A percentile compares a stretch with the other conserved stretches of the same genome.
These are phyloP conservation scores for Syngnathus rostellatus DNA, from an alignment of 2,797 vertebrate genomes.

Conservation along the genomic window DNA sequence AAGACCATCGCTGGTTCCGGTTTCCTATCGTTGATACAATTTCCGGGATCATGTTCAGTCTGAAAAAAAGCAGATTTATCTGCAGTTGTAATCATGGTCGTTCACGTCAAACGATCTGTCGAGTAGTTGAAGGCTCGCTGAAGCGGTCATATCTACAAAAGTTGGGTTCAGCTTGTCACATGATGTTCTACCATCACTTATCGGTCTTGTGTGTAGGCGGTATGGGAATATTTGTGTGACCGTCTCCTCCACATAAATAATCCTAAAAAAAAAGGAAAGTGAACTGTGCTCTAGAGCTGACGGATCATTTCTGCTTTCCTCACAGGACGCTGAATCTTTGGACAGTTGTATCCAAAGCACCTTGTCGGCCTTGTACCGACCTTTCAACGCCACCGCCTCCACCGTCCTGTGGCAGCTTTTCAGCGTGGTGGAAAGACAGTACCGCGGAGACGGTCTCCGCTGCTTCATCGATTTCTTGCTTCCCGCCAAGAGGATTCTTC, in stretches of 20 bases:
- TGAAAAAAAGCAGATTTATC: not conserved
- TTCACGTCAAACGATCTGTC: not conserved
- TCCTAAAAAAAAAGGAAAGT: not conserved
- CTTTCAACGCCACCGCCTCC: conserved; percentile 72
- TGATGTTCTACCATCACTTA: not conserved
- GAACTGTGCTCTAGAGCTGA: too few species aligned
- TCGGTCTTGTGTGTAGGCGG: not conserved
- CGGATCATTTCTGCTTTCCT: not conserved
- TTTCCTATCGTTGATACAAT: conserved; percentile 57
- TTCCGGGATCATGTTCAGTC: conserved; percentile 45
- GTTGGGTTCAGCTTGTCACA: not conserved
- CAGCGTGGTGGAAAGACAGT: conserved; percentile 76
- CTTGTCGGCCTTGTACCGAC: conserved; percentile 73
- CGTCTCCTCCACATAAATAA: not conserved
- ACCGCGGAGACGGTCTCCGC: conserved; percentile 76
- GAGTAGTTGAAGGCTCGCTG: not conserved
- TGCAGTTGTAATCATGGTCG: not conserved
- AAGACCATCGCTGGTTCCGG: conserved; percentile 42
- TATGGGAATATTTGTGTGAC: not conserved
- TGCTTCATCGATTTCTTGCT: conserved; percentile 79
- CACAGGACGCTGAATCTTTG: conserved; percentile 76
- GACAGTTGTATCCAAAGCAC: conserved; percentile 77
- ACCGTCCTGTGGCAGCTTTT: conserved; percentile 83
- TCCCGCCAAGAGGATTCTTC: conserved; percentile 75
- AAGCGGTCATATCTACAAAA: not conserved